Evolutionary conservation across 2,797 vertebrate genomes (phyloP), one percentile per base, ranked within the genome.

Genomic region (Oryzias dopingdopingensis): DNA sequence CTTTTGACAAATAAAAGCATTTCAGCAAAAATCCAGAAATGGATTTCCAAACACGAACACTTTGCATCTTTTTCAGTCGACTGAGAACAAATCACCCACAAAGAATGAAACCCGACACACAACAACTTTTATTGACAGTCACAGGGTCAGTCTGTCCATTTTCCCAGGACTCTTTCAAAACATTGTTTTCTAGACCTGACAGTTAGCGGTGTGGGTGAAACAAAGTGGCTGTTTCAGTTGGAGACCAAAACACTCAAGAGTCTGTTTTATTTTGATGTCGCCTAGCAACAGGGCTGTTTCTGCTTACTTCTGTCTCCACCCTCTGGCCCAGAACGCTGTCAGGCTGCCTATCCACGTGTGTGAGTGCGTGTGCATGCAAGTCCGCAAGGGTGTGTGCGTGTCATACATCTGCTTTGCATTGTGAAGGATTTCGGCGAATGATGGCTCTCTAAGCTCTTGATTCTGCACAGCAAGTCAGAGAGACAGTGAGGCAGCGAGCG

Each of bases 391-490:
- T 67, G 44, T 54, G 56, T 89, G 87, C 73, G 52, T 73, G 76
- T 88, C 62, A 84, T 91, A 94, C 95, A 97, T 96, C 94, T 98
- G 96, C 92, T 95, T 95, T 92, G 82, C 80, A 94, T 96, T 96
- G 92, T 81, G 80, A 79, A 86, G 84, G 79, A 88, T 91, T 92
- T 91, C 85, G 67, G 86, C 80, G 67, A 54, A 84, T 86, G 90
- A 86, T 86, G 86, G 84, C 89, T 88, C 81, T 86, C 80, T 86
- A 88, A 90, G 88, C 86, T 83, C 79, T 83, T 67, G 81, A 79
- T 80, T 86, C 57, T 77, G 71, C 82, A 78, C 42, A 80, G 61
- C 64, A 20, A 70, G 62, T 51, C 55, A 82, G 72, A 65, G 48
- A 42, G 47, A 42, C 60, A 58, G 80, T 58, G 60, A 58, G 71